Conservation (phyloP, 37 sponge, comb jelly and placozoan species). For the Aphrocallistes beatrix region DNA sequence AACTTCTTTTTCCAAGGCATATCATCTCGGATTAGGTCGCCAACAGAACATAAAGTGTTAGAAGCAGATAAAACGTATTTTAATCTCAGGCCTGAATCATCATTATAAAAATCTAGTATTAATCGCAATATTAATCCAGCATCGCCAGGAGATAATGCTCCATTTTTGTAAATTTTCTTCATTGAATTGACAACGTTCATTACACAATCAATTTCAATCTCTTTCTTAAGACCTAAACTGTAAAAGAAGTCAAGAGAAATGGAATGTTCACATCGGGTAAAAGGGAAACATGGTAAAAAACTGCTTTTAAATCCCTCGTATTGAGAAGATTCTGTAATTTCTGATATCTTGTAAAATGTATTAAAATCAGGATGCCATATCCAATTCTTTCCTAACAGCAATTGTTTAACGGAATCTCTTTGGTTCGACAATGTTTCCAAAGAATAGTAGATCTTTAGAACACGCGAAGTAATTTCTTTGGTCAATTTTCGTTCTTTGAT, state of each 20-base stretch:
- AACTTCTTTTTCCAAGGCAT: background rate
- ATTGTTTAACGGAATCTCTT: no score
- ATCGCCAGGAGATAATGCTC: background rate
- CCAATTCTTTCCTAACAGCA: background rate
- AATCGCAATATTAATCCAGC: background rate
- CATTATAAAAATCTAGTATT: background rate
- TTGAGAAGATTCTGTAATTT: background rate
- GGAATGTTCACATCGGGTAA: background rate
- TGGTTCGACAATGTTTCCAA: no score
- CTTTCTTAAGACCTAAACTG: background rate
- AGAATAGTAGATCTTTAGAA: no score
- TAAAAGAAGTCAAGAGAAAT: background rate
- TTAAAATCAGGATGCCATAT: background rate
- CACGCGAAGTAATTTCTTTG: no score
- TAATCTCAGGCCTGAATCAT: background rate
- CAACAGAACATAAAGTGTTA: background rate
- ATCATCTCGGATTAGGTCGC: background rate
- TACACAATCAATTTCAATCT: background rate
- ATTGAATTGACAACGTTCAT: background rate
- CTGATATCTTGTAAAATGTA: background rate
- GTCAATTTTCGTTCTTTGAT: no score
- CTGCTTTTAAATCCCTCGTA: background rate
- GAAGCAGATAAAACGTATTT: background rate
- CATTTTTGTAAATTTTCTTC: background rate
- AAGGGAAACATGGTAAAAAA: background rate